Percentiles rank a stretch among this genome's conserved stretches.
Conservation (phyloP, 2,888 invertebrate species). For the Oxycera nigricornis region DNA sequence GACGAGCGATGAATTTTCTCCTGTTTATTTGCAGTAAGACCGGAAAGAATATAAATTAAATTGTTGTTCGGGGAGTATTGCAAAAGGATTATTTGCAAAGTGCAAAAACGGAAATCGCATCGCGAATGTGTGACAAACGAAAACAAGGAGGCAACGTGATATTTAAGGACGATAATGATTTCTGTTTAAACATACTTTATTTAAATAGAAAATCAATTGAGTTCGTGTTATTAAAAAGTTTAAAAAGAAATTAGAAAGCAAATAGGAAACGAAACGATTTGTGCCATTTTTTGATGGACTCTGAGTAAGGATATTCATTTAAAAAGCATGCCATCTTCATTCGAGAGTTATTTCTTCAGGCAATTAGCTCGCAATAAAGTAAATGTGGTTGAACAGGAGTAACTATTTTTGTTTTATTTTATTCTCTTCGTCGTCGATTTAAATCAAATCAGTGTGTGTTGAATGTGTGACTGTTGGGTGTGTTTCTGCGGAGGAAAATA, state of each 20-base stretch:
- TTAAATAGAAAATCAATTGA: conserved; percentile 27
- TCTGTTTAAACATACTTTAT: conserved; percentile 18
- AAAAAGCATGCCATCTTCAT: too few relatives aligned
- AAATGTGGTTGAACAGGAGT: neutral
- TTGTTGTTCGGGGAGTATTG: conserved; percentile 4
- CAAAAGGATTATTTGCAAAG: neutral
- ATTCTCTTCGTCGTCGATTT: neutral
- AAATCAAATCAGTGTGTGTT: conserved; percentile 37
- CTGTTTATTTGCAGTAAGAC: conserved; percentile 36
- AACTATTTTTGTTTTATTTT: conserved; percentile 12
- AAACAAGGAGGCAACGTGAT: conserved; percentile 27
- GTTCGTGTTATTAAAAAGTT: too few relatives aligned
- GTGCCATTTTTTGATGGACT: too few relatives aligned
- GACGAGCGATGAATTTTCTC: conserved; percentile 22
- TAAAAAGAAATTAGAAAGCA: too few relatives aligned
- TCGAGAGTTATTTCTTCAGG: too few relatives aligned
- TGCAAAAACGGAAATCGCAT: conserved; percentile 1
- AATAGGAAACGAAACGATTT: too few relatives aligned
- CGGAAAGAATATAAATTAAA: conserved; percentile 34
- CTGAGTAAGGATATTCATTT: too few relatives aligned
- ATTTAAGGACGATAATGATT: conserved; percentile 10
- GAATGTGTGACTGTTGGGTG: conserved; percentile 7
- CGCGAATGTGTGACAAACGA: neutral
- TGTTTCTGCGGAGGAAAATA: neutral
- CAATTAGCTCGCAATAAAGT: neutral